Base-by-base conservation (phyloP, 2,888 invertebrate species). In the Psylliodes chrysocephalus region DNA sequence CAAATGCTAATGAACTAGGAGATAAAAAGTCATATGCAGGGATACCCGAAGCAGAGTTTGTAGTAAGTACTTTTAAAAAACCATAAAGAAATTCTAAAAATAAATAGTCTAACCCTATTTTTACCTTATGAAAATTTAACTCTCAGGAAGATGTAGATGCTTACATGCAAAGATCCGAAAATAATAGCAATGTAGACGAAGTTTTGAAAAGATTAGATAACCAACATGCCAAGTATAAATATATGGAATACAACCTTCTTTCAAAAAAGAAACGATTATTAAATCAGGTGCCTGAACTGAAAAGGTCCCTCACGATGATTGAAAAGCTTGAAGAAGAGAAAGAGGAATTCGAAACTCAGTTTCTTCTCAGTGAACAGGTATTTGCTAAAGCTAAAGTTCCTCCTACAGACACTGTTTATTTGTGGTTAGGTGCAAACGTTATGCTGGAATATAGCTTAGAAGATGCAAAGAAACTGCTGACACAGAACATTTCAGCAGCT, bases 401-500 rank as follows among this genome's bases (percentile, higher is more conserved):
- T 69, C 96, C 96, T 1, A 95, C 96, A 18, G 90, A 96, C 75
- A 94, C 89, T 76, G 96, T 98, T 10, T 91, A 88, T 72, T 82
- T 93, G 57, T 93, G 93, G 92, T 83, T 93, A 57, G 93, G 93
- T 42, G 93, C 98, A 1, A 98, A 97, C 86, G 96, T 98, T 3
- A 98, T 98, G 98, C 84, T 98, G 76, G 98, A 98, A 83, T 98
- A 98, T 84, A 89, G 91, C 19, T 84, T 98, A 72, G 91, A 93
- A 71, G 98, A 97, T 84, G 97, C 97, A 25, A 91, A 94, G 80
- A 87, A 88, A 64, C 84, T 97, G 60, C 84, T 98, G 18, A 87
- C 89, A 63, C 92, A 94, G 76, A 95, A 95, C 81, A 90, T 94
- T 81, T 87, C 88, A 55, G 89, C 93, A 51, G 96, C 97, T 8